phyloP scores from a whole-genome alignment of 2,888 invertebrate species.

The Apotomis capreana region DNA sequence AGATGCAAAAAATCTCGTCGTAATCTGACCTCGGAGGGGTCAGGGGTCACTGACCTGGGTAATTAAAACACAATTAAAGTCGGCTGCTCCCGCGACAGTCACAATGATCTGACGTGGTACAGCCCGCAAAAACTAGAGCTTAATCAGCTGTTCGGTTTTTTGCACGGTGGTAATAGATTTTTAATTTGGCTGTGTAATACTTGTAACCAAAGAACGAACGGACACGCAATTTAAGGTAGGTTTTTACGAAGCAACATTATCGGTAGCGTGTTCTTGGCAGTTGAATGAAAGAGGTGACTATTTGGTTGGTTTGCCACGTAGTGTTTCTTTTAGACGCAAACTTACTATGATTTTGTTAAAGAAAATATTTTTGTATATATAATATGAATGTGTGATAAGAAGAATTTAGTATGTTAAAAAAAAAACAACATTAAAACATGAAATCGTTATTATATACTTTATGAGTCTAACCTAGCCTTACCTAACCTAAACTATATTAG shows the following conservation, averaged over 20 bases:
- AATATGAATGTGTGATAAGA: too few relatives aligned
- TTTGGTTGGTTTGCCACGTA: too few relatives aligned
- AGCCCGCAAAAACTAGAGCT: slow-evolving; percentile 26
- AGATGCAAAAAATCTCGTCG: slow-evolving; percentile 32
- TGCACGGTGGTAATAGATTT: slow-evolving; percentile 12
- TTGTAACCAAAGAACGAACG: too few relatives aligned
- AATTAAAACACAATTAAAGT: slow-evolving; percentile 58
- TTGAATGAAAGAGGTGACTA: too few relatives aligned
- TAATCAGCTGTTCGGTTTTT: slow-evolving; percentile 21
- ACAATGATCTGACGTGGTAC: slow-evolving; percentile 24
- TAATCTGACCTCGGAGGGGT: slow-evolving; percentile 35
- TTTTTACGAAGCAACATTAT: not conserved
- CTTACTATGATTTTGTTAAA: too few relatives aligned
- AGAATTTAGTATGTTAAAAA: too few relatives aligned
- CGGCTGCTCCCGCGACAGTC: slow-evolving; percentile 12
- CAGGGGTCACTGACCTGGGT: slow-evolving; percentile 54
- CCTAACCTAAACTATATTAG: too few relatives aligned
- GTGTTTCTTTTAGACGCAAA: too few relatives aligned
- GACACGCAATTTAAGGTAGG: not conserved
- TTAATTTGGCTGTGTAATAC: slow-evolving; percentile 18
- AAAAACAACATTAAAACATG: too few relatives aligned
- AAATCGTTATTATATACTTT: too few relatives aligned
- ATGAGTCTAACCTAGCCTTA: too few relatives aligned
- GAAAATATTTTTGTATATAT: too few relatives aligned
- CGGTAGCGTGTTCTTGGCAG: not conserved